Evolutionary conservation across 2,888 invertebrate genomes (phyloP).

Genomic region (Melanchra persicariae): DNA sequence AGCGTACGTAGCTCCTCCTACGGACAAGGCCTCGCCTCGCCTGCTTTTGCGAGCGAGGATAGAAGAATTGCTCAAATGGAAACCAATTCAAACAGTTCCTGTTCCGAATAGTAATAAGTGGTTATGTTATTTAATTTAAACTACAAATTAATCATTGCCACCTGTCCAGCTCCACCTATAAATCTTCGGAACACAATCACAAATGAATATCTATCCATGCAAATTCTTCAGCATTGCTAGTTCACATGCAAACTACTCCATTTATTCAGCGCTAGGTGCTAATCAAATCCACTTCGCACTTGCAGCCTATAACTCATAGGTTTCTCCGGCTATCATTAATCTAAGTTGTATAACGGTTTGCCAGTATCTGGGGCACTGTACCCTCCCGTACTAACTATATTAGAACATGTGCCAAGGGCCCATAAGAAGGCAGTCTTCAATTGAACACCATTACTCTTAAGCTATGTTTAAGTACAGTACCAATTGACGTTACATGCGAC

Average conservation of each 20-base stretch:
- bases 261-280: constrained; percentile 33
- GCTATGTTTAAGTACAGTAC: constrained; percentile 29
- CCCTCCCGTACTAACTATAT: constrained; percentile 4
- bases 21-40: neutral
- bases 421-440: constrained; percentile 15
- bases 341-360: constrained; percentile 38
- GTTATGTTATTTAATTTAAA: neutral
- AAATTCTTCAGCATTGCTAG: constrained; percentile 20
- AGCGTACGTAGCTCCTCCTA: too few relatives aligned
- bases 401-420: neutral
- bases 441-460: constrained; percentile 22
- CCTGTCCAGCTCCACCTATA: constrained; percentile 1
- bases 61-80: neutral
- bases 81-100: neutral
- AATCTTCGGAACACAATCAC: constrained; percentile 21
- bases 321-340: constrained; percentile 39
- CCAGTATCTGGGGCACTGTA: constrained; percentile 37
- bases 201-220: constrained; percentile 25
- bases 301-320: constrained; percentile 27
- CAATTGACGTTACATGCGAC: neutral
- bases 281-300: constrained; percentile 47
- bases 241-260: constrained; percentile 16
- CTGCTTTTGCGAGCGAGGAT: neutral
- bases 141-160: constrained; percentile 16
- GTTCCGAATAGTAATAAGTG: neutral